Conservation (phyloP, 2,888 invertebrate species). For the Dynastes grantii region DNA sequence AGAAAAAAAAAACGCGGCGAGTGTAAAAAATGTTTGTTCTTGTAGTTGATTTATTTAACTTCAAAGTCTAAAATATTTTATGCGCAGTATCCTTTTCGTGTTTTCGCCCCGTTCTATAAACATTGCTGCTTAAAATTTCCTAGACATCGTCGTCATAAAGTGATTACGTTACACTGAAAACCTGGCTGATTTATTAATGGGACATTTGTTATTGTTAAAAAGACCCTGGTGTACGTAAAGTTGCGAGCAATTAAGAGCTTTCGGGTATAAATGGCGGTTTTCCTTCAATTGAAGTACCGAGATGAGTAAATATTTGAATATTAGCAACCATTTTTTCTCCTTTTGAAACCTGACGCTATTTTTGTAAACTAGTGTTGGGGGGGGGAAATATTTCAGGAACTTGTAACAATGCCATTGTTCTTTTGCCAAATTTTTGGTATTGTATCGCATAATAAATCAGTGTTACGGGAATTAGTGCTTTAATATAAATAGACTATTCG, state of each 20-base stretch:
- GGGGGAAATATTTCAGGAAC: conserved; percentile 10
- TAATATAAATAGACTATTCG: too few relatives aligned
- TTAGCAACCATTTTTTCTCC: neutral
- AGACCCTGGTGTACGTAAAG: neutral
- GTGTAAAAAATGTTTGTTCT: conserved; percentile 22
- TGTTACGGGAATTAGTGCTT: too few relatives aligned
- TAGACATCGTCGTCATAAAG: neutral
- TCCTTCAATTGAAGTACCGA: neutral
- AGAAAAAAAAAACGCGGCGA: neutral
- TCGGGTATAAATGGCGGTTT: neutral
- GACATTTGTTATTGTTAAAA: conserved; percentile 5
- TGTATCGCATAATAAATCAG: neutral
- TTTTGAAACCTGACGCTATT: neutral
- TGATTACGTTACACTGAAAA: neutral
- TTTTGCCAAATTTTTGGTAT: conserved; percentile 18
- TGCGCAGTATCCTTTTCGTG: conserved; percentile 20
- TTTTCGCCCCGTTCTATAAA: conserved; percentile 9
- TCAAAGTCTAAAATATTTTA: conserved; percentile 30
- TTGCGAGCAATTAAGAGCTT: neutral
- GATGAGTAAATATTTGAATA: neutral
- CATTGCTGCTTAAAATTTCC: neutral
- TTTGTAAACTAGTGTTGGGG: neutral
- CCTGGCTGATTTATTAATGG: conserved; percentile 13
- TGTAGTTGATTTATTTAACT: conserved; percentile 32
- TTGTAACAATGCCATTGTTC: conserved; percentile 26